Evolutionary conservation across 2,113 vertebrate species (phyloP).

Genomic region (Paracanthobrama guichenoti): DNA sequence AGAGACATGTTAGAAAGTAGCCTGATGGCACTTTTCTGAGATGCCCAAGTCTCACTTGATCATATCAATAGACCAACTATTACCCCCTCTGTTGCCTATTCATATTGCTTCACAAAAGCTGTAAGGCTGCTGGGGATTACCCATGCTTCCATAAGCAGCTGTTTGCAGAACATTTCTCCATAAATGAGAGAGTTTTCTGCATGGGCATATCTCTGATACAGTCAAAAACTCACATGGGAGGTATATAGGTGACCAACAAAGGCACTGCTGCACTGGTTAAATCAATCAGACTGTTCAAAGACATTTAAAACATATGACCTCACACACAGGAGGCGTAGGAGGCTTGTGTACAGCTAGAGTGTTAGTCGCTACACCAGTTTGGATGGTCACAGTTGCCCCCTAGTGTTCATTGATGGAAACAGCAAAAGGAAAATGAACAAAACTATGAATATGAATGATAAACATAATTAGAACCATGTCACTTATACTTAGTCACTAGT

Average conservation of each 20-base stretch:
- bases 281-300: background rate
- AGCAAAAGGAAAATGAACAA: background rate
- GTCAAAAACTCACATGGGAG: background rate
- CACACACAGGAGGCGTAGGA: background rate
- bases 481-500: too few species aligned
- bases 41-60: background rate
- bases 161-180: background rate
- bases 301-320: background rate
- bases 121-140: background rate
- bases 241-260: background rate
- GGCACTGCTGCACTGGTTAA: background rate
- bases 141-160: background rate
- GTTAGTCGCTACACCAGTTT: background rate
- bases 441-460: background rate
- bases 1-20: background rate
- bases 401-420: conserved; percentile 28
- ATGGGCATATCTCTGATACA: background rate
- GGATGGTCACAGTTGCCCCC: conserved; percentile 13
- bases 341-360: background rate
- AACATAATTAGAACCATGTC: too few species aligned
- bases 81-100: background rate
- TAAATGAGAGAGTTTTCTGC: background rate
- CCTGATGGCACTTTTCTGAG: background rate
- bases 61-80: background rate
- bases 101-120: background rate